A percentile compares a stretch with the other conserved stretches of the same genome.
These are phyloP conservation scores for Albula glossodonta DNA, from an alignment of 2,113 vertebrate species.

Conservation along the genomic window DNA sequence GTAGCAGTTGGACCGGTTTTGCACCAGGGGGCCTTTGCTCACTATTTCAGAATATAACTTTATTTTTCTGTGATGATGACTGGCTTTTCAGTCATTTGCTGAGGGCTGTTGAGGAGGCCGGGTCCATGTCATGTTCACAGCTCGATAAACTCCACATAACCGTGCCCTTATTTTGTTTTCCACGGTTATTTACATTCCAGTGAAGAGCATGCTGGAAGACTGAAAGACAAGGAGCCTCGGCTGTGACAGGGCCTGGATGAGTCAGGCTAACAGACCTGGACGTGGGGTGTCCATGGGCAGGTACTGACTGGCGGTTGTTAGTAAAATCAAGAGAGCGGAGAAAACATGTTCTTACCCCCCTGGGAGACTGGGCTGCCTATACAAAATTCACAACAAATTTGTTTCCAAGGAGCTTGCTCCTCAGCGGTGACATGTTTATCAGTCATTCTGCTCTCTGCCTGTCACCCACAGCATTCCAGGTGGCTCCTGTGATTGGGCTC, in stretches of 20 bases:
- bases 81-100: background rate
- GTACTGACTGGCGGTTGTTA: background rate
- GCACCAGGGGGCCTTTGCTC: background rate
- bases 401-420: background rate
- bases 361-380: background rate
- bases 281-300: background rate
- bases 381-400: background rate
- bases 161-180: background rate
- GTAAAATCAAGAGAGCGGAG: too few species aligned
- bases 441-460: too few species aligned
- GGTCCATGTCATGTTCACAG: too few species aligned
- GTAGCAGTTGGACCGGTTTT: background rate
- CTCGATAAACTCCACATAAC: too few species aligned
- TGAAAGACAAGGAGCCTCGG: background rate
- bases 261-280: background rate
- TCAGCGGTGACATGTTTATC: background rate
- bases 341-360: background rate
- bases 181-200: background rate
- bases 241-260: background rate
- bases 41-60: background rate
- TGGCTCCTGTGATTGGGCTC: too few species aligned
- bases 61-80: background rate
- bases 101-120: background rate
- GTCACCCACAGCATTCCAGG: too few species aligned
- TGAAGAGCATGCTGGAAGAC: background rate